phyloP scores from a whole-genome alignment of 2,797 vertebrate species.

The Ptychadena robeensis region DNA sequence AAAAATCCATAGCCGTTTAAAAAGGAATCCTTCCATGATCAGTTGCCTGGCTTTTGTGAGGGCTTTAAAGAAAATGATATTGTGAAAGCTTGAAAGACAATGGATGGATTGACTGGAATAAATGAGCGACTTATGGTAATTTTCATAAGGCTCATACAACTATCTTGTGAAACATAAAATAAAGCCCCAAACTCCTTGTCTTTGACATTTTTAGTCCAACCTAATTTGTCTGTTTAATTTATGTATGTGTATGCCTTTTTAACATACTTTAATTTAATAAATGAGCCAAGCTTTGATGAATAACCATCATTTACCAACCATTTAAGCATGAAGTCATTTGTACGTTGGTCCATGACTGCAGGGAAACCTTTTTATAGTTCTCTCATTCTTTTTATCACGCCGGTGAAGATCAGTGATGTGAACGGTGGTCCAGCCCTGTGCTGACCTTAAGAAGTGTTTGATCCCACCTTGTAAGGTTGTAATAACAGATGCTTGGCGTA shows the following conservation, averaged over 20 bases:
- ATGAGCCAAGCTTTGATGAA: constrained; percentile 61
- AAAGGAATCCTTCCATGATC: constrained; percentile 40
- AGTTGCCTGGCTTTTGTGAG: constrained; percentile 26
- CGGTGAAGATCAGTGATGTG: not conserved
- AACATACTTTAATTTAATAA: constrained; percentile 59
- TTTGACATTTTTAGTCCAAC: constrained; percentile 52
- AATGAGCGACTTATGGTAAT: constrained; percentile 29
- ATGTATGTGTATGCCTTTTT: constrained; percentile 59
- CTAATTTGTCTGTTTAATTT: constrained; percentile 61
- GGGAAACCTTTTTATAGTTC: constrained; percentile 51
- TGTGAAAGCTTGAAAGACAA: constrained; percentile 37
- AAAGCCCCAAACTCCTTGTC: constrained; percentile 45
- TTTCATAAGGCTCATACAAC: constrained; percentile 28
- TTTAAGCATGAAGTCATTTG: constrained; percentile 63
- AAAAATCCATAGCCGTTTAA: constrained; percentile 43
- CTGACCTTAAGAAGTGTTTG: not conserved
- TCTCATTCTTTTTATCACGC: constrained; percentile 40
- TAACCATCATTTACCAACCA: constrained; percentile 58
- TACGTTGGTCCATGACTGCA: constrained; percentile 58
- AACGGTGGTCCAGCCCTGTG: not conserved
- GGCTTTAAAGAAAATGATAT: constrained; percentile 41
- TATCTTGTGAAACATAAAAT: constrained; percentile 32
- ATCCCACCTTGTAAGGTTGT: not conserved
- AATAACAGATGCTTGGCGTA: not conserved
- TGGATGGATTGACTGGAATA: constrained; percentile 43